These are phyloP conservation scores for Benitochromis conjunctus DNA, from an alignment of 2,113 vertebrate genomes.

Conservation along the genomic window DNA sequence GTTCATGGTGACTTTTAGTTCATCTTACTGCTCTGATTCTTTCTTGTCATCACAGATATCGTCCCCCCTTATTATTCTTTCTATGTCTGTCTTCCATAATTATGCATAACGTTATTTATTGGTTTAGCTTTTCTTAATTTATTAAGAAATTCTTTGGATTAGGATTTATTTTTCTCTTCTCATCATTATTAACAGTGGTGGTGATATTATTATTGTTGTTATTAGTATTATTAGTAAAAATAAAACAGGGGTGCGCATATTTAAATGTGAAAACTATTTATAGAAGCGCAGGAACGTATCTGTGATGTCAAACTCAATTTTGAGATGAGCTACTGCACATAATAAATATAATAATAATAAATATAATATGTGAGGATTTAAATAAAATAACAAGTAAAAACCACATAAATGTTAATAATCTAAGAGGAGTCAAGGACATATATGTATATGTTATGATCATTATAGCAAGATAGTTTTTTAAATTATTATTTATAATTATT, in stretches of 20 bases:
- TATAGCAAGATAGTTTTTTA: no score
- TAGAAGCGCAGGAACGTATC: fast-evolving
- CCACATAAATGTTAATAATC: not conserved
- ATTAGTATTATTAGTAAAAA: not conserved
- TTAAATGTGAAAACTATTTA: not conserved
- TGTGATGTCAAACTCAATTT: not conserved
- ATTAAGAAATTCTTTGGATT: not conserved
- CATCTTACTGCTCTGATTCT: not conserved
- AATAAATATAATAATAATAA: not conserved
- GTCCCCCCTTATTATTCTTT: fast-evolving
- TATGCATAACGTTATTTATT: not conserved
- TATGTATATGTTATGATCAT: not conserved
- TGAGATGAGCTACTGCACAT: not conserved
- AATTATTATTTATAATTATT: no score
- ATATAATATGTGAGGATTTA: fast-evolving
- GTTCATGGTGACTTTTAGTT: no score
- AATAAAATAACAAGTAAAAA: not conserved
- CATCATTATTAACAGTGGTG: not conserved
- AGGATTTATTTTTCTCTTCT: not conserved
- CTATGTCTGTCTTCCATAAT: not conserved
- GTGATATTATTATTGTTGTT: not conserved
- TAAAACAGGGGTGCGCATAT: not conserved
- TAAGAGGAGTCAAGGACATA: fast-evolving
- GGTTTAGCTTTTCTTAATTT: not conserved
- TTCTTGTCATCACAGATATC: not conserved